Percentiles rank a stretch among this genome's conserved stretches.
These are phyloP conservation scores for Stegostoma tigrinum DNA, from an alignment of 2,113 vertebrate species.

Conservation along the genomic window DNA sequence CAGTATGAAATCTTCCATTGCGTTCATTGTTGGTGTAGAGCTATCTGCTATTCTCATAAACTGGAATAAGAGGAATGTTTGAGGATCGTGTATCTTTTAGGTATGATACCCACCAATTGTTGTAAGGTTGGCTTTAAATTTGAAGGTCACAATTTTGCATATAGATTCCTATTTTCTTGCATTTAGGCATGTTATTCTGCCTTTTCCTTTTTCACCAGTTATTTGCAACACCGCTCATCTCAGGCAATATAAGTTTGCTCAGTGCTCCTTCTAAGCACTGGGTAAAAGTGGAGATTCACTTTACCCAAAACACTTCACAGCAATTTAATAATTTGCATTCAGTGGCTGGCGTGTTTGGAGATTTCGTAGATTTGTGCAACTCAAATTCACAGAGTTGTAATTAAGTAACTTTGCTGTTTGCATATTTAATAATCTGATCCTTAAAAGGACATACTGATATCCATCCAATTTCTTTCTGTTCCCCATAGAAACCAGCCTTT, in stretches of 20 bases:
- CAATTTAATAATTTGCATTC: background rate
- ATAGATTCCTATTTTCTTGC: background rate
- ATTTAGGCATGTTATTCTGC: no score
- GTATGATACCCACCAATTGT: background rate
- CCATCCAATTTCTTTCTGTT: background rate
- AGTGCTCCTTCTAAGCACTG: background rate
- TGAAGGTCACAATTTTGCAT: background rate
- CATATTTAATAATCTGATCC: background rate
- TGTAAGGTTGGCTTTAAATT: background rate
- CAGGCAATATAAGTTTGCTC: background rate
- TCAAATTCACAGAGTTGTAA: background rate
- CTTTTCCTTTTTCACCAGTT: background rate
- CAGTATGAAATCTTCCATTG: background rate
- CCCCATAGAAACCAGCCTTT: background rate
- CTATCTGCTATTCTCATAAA: background rate
- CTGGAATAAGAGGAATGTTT: background rate
- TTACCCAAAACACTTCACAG: background rate
- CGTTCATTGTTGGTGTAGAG: background rate
- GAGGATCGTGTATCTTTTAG: background rate
- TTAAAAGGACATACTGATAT: background rate
- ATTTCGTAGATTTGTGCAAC: background rate
- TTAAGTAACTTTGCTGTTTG: background rate
- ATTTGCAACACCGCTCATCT: background rate
- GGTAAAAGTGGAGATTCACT: background rate
- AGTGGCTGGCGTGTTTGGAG: background rate